Conservation (phyloP, 2,888 invertebrate genomes). For the Timandra comae region DNA sequence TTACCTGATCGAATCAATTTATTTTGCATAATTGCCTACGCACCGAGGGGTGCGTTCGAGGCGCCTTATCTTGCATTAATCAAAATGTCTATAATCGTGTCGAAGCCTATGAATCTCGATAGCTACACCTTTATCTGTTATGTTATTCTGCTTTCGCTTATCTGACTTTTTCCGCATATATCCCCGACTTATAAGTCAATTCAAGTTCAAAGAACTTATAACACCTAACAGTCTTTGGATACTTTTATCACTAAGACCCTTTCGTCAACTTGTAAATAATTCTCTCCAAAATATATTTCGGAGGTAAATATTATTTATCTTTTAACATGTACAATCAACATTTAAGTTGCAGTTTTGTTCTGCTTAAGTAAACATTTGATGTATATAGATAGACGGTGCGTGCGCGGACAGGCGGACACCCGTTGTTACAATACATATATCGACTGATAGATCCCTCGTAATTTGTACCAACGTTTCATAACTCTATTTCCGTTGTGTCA, state of each 20-base stretch:
- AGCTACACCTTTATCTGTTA: conserved; percentile 53
- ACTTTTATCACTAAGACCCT: conserved; percentile 73
- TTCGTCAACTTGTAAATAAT: conserved; percentile 70
- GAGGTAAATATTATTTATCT: conserved; percentile 58
- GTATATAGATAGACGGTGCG: conserved; percentile 27
- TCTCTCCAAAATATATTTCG: conserved; percentile 74
- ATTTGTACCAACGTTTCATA: conserved; percentile 29
- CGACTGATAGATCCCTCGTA: conserved; percentile 18
- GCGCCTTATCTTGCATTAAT: conserved; percentile 44
- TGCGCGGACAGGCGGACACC: no score
- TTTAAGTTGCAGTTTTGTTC: conserved; percentile 40
- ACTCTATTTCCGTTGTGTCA: conserved; percentile 16
- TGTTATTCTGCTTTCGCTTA: conserved; percentile 49
- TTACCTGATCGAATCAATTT: conserved; percentile 24
- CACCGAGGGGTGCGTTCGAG: conserved; percentile 32
- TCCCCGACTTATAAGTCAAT: conserved; percentile 63
- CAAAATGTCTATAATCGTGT: conserved; percentile 42
- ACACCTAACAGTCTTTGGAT: conserved; percentile 76
- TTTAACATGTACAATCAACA: conserved; percentile 50
- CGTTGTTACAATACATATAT: conserved; percentile 18
- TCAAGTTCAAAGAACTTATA: conserved; percentile 67
- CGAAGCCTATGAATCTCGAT: conserved; percentile 53
- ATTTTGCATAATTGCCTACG: conserved; percentile 32
- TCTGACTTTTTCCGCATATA: conserved; percentile 64
- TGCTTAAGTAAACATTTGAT: conserved; percentile 43